Base-by-base conservation (phyloP, 2,888 invertebrate species). In the Ecdyonurus torrentis region DNA sequence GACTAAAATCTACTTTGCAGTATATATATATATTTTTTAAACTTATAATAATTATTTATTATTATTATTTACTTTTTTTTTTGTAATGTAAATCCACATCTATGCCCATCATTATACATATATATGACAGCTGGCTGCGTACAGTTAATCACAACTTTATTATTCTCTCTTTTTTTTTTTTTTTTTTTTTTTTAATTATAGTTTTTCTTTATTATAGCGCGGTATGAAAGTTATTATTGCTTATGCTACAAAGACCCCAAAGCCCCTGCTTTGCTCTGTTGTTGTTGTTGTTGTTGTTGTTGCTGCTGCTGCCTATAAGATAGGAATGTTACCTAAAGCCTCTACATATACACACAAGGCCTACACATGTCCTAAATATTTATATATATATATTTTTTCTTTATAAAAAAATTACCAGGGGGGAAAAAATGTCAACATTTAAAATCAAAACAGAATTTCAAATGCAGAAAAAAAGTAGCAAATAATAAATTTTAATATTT, bases 71-170 rank as follows among this genome's bases (percentile, higher is more conserved):
- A n/a, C n/a, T 37, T 37, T 37, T 37, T 37, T 37, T 37, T 15
- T 37, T 37, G 37, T 37, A 37, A 37, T 37, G 5, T 37, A 37
- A 37, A 37, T 37, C 15, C 37, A 37, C 37, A 37, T 37, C 37
- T 37, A 37, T 15, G 37, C 37, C 37, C 37, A 37, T 37, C 37
- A 37, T 37, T 37, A 37, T 37, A 37, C 37, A 37, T n/a, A 37
- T 37, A 37, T 37, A 37, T n/a, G n/a, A n/a, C n/a, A n/a, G n/a
- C n/a, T n/a, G n/a, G n/a, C n/a, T n/a, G n/a, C n/a, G n/a, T n/a
- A 55, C 55, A 55, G 55, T 55, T 55, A 55, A 55, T 55, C 55
- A 55, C 55, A 55, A 55, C 55, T 55, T 22, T 55, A 37, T 37
- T 37, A 10, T 10, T 37, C n/a, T n/a, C n/a, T n/a, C n/a, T n/a